A percentile compares a stretch with the other conserved stretches of the same genome.
Conservation (phyloP, 2,888 invertebrate species). For the Glaucopsyche alexis region DNA sequence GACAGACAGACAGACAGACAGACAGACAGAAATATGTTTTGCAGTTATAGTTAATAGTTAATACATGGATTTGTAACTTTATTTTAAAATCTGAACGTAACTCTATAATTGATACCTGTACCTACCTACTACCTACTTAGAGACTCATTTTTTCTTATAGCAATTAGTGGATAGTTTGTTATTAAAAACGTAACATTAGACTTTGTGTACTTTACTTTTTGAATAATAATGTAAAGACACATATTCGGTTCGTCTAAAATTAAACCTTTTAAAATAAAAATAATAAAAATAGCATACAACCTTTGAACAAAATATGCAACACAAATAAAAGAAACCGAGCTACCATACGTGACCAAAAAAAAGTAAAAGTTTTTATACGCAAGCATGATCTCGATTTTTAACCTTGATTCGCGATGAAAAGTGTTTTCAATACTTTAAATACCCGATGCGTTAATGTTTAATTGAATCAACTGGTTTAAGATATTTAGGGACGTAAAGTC, state of each 20-base stretch:
- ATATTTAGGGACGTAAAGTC: not conserved
- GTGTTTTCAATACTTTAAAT: not conserved
- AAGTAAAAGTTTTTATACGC: not conserved
- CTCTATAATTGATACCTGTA: too few species aligned
- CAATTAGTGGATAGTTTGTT: too few species aligned
- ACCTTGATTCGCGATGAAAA: conserved; percentile 15
- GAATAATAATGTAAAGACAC: not conserved
- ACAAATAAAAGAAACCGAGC: not conserved
- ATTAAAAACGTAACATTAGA: too few species aligned
- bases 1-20: too few species aligned
- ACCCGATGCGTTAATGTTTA: not conserved
- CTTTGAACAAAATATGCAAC: not conserved
- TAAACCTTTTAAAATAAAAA: not conserved
- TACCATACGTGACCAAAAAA: not conserved
- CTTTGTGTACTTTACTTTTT: too few species aligned
- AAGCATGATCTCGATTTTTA: conserved; percentile 1
- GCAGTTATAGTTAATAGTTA: too few species aligned
- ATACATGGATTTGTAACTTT: not conserved
- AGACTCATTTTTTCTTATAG: too few species aligned
- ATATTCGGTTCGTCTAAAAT: not conserved
- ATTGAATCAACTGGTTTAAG: not conserved
- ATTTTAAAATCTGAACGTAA: not conserved
- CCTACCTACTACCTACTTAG: too few species aligned
- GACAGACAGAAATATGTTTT: not conserved
- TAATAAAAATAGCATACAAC: not conserved